Percentiles rank a stretch among this genome's conserved stretches.
Conservation (phyloP, 2,797 vertebrate genomes). For the Arnoldichthys spilopterus region DNA sequence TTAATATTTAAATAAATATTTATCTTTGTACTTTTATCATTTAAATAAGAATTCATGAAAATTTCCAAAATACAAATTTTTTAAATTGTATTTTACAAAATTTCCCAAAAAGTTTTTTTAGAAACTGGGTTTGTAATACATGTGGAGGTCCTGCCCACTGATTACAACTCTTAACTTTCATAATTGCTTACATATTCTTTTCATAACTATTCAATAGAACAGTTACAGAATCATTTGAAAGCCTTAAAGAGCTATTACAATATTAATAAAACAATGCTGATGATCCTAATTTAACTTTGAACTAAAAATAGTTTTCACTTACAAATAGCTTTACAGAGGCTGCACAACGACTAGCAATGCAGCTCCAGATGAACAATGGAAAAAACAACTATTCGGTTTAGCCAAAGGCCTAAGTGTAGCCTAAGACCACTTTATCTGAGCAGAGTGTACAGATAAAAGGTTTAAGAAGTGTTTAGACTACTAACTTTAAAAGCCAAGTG, state of each 20-base stretch:
- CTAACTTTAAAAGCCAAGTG: not conserved
- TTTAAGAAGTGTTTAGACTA: constrained; percentile 20
- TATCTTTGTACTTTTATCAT: too few relatives aligned
- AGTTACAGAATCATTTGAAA: not conserved
- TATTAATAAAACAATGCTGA: not conserved
- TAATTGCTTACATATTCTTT: not conserved
- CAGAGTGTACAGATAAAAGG: constrained; percentile 22
- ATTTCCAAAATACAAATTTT: too few relatives aligned
- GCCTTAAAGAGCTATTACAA: too few relatives aligned
- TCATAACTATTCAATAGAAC: too few relatives aligned
- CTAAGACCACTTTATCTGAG: constrained; percentile 20
- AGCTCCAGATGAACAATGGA: not conserved
- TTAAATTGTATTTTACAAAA: too few relatives aligned
- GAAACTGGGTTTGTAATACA: too few relatives aligned
- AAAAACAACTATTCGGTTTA: constrained; percentile 12
- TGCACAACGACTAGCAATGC: not conserved
- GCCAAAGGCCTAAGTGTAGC: constrained; percentile 14
- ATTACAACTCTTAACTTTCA: not conserved
- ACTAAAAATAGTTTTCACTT: not conserved
- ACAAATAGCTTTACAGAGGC: too few relatives aligned
- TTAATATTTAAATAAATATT: too few relatives aligned
- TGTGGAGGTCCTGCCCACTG: too few relatives aligned
- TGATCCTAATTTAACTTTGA: not conserved
- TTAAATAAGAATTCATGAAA: too few relatives aligned
- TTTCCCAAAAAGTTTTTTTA: too few relatives aligned